Evolutionary conservation across 92 coral and sea anemone species (phyloP).

Genomic region (Zoanthus solanderi): DNA sequence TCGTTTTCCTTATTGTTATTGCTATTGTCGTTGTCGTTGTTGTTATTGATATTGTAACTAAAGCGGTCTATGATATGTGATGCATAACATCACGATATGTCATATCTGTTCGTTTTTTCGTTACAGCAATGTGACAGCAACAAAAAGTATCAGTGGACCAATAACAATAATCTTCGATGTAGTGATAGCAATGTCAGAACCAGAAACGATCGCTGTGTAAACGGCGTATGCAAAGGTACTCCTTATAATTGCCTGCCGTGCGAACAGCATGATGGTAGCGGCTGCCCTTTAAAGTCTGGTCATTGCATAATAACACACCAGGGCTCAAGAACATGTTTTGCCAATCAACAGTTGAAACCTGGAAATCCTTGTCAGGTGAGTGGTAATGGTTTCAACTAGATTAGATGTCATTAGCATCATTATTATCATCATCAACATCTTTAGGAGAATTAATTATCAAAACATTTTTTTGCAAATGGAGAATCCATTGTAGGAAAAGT

Average conservation of each 20-base stretch:
- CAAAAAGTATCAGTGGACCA: constrained; percentile 79
- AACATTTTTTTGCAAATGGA: no score
- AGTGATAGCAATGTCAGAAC: constrained; percentile 84
- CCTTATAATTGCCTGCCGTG: constrained; percentile 87
- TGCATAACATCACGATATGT: no score
- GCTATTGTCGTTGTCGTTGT: no score
- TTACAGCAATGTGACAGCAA: constrained; percentile 94
- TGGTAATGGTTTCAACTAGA: neutral
- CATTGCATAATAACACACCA: constrained; percentile 79
- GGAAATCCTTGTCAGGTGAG: constrained; percentile 96
- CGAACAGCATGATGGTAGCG: constrained; percentile 83
- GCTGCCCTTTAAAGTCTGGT: constrained; percentile 82
- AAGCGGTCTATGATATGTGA: neutral
- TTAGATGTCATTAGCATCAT: neutral
- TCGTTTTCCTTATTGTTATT: no score
- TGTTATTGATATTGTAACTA: no score
- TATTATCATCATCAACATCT: neutral
- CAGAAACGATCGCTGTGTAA: constrained; percentile 83
- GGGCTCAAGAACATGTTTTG: constrained; percentile 79
- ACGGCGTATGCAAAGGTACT: constrained; percentile 85
- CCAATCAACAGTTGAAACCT: constrained; percentile 71
- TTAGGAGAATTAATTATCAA: neutral
- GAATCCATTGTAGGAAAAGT: no score
- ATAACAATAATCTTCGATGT: constrained; percentile 86
- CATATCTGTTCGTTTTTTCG: neutral